These are phyloP conservation scores for Austrofundulus limnaeus DNA, from an alignment of 2,113 vertebrate genomes.

Conservation along the genomic window DNA sequence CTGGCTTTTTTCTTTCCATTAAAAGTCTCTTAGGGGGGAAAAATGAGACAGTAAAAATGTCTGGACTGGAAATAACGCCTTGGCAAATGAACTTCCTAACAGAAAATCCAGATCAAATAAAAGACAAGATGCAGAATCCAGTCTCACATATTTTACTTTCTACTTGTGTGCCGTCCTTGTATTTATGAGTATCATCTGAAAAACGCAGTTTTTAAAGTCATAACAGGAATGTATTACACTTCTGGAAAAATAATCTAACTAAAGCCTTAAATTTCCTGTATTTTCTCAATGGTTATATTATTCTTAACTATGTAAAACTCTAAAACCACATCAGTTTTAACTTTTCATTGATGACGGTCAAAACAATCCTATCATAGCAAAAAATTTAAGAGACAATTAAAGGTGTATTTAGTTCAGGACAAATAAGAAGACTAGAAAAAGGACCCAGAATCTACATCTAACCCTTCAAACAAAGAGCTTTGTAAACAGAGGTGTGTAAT, in stretches of 20 bases:
- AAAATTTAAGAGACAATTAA: background rate
- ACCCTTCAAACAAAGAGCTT: slow-evolving; percentile 49
- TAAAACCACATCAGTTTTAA: slow-evolving; percentile 11
- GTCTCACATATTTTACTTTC: background rate
- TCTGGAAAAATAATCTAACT: slow-evolving; percentile 36
- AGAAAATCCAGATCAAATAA: slow-evolving; percentile 19
- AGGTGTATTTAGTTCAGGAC: slow-evolving; percentile 24
- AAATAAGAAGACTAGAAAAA: slow-evolving; percentile 24
- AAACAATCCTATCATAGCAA: too few species aligned
- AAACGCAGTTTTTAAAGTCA: background rate
- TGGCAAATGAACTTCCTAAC: slow-evolving; percentile 12
- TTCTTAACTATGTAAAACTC: too few species aligned
- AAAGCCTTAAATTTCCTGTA: background rate
- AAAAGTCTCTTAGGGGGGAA: slow-evolving; percentile 7
- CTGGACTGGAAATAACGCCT: background rate
- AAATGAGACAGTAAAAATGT: slow-evolving; percentile 10
- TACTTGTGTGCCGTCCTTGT: background rate
- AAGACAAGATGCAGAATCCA: slow-evolving; percentile 5
- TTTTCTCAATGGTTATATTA: too few species aligned
- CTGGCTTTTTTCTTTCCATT: slow-evolving; percentile 18
- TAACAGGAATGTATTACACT: slow-evolving; percentile 12
- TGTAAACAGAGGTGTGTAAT: slow-evolving; percentile 43
- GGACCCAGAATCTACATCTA: slow-evolving; percentile 39
- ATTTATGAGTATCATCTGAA: slow-evolving; percentile 12
- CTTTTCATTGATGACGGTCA: slow-evolving; percentile 40